Base-by-base conservation (phyloP, 2,113 vertebrate species). In the Bombycilla garrulus region DNA sequence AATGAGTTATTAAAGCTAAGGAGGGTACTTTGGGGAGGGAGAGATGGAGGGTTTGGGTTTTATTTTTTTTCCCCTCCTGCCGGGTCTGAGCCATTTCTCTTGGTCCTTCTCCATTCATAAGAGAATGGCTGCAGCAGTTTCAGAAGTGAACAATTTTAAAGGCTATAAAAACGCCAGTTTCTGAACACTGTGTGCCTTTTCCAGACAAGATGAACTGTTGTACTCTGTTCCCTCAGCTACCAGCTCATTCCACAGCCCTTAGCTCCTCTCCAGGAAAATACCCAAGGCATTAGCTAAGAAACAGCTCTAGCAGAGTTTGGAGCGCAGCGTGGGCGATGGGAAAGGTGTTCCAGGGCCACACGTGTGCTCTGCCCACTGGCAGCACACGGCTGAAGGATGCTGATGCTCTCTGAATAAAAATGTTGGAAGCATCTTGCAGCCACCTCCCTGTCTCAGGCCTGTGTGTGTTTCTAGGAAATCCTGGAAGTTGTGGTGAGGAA, bases 1-100 rank as follows among this genome's bases (percentile, higher is more conserved):
- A 95, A 95, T 91, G 87, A 92, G 90, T 85, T 91, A 76, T 95
- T 95, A 94, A 85, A 95, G 89, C 91, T 69, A 85, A 92, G 53
- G 61, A 88, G 50, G 56, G 54, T 7, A 26, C 53, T 79, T 56
- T 11, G 28, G 60, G 91, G 40, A 78, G 86, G 86, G 58, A 69
- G 38, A 42, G 14, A 44, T 38, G 42, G 53, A 69, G 57, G 47
- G 26, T 69, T 88, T 26, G 38, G 35, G 25, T 16, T 16, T 44
- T 42, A n/a, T n/a, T 47, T 22, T 5, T 47, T 19, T 4, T 7
- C 18, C 7, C 28, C 51, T 65, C 24, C 35, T 70, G 48, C 61
- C 21, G 5, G 54, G 51, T 80, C 64, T 83, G 50, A 80, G 54
- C 40, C 7, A 0, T 82, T 90, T 57, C 62, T 73, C 58, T n/a